Evolutionary conservation across 2,888 invertebrate species (phyloP), one percentile per base, ranked within the genome.

Genomic region (Chrysolina americana): DNA sequence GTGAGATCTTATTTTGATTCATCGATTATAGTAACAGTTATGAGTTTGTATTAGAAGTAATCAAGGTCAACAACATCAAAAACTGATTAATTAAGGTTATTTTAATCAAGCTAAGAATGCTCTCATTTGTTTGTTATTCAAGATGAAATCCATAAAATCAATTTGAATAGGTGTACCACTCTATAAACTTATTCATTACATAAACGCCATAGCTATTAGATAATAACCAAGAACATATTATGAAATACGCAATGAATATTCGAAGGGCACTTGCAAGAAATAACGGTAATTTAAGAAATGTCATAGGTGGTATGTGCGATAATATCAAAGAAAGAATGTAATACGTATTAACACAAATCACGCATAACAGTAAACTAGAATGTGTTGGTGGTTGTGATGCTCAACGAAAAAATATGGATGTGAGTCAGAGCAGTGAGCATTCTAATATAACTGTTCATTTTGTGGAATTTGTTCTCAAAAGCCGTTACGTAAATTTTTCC

Each of bases 281-380:
- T 59, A 59, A 59, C 59, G 15, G 59, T 59, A 17, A 59, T 59
- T 59, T 10, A n/a, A 59, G 23, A 59, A 59, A 59, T 59, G 28
- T 59, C 59, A 28, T 17, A 36, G 10, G n/a, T 13, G 23, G 36
- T 59, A 59, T 59, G 59, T 59, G 59, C n/a, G 59, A 59, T 36
- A 59, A 59, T 59, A 6, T 9, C n/a, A 8, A 23, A 9, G 59
- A 59, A 56, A 21, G 21, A 23, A 23, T 56, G 17, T 19, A 19
- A 21, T 56, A 56, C 13, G 19, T 56, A 56, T 56, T 15, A 19
- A 56, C 11, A 56, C 21, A 56, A 56, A 59, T 59, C 28, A 59
- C 17, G 36, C 59, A 59, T 36, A 59, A 50, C 36, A 36, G 36
- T 36, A 36, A 36, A 36, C 6, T 36, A 36, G 36, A 36, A 36